phyloP scores from a whole-genome alignment of 2,888 invertebrate genomes.

The Linyphia triangularis region DNA sequence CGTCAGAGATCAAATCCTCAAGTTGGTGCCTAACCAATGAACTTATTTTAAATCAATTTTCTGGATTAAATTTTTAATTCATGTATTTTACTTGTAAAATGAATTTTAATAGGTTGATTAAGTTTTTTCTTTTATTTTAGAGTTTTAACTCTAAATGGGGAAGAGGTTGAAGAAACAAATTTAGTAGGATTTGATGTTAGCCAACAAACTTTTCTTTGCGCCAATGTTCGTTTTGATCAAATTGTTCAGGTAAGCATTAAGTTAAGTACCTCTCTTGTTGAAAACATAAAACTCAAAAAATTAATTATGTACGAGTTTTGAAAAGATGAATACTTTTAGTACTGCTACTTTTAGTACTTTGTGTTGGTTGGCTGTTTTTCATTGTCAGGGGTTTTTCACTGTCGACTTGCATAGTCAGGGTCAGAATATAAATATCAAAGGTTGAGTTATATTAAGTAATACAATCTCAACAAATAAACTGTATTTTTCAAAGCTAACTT shows the following conservation, averaged over 20 bases:
- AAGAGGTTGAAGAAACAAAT: constrained; percentile 98
- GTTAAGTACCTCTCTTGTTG: neutral
- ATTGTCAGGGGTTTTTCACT: neutral
- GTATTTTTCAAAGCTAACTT: no score
- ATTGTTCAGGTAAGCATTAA: constrained; percentile 83
- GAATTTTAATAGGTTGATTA: no score
- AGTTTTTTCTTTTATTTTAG: constrained; percentile 81
- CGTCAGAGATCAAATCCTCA: no score
- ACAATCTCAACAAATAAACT: no score
- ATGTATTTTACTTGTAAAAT: no score
- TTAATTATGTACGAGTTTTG: neutral
- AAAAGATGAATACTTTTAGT: neutral
- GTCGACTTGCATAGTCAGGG: no score
- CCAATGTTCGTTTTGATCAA: constrained; percentile 91
- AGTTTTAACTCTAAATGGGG: constrained; percentile 92
- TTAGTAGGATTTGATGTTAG: constrained; percentile 93
- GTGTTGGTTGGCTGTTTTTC: neutral
- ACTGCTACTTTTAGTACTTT: neutral
- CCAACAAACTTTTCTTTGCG: constrained; percentile 95
- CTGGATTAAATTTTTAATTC: no score
- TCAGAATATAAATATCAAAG: no score
- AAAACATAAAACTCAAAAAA: neutral
- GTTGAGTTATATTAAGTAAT: no score
- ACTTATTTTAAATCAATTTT: no score
- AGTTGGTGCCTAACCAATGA: no score